phyloP scores from a whole-genome alignment of 2,113 vertebrate genomes.

The Sapayoa aenigma region DNA sequence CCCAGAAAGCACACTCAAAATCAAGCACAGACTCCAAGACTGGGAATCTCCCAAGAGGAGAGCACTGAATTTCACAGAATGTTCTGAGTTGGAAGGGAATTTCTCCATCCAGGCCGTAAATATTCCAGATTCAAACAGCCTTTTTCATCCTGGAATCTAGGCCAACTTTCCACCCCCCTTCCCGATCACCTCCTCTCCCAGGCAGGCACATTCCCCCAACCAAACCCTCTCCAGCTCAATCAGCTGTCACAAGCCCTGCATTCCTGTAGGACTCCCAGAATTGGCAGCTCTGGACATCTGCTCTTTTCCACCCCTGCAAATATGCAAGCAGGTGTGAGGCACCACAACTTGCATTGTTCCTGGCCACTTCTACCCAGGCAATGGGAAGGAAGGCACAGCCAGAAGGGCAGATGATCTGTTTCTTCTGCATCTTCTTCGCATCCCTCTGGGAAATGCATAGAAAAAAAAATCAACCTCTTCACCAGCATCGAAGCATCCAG shows the following conservation, averaged over 20 bases:
- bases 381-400: background rate
- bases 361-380: background rate
- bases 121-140: background rate
- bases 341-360: background rate
- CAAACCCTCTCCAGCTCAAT: background rate
- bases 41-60: background rate
- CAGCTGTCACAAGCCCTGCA: conserved; percentile 55
- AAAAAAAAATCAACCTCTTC: background rate
- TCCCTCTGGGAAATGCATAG: rapidly evolving
- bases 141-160: background rate
- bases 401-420: background rate
- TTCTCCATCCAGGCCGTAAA: background rate
- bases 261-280: conserved; percentile 37
- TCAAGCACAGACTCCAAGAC: background rate
- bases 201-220: background rate
- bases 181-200: background rate
- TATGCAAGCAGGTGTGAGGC: conserved; percentile 67
- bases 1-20: background rate
- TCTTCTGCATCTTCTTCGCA: background rate
- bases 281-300: conserved; percentile 58
- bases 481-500: background rate
- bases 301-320: conserved; percentile 61
- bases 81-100: background rate
- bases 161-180: background rate
- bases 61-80: background rate